phyloP scores from a whole-genome alignment of 1,140 invertebrate species.

The Cydia fagiglandana region DNA sequence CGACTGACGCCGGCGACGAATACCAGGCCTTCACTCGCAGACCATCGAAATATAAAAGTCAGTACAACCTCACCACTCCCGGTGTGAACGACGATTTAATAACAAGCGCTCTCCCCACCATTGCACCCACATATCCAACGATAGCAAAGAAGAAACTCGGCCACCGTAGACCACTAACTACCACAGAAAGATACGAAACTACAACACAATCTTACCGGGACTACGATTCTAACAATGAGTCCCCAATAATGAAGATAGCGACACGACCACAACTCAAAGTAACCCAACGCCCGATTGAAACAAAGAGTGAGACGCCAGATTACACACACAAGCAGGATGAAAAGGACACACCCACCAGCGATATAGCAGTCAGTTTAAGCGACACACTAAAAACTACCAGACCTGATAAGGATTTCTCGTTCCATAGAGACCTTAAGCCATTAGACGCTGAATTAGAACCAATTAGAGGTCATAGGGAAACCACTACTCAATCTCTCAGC shows the following conservation, averaged over 20 bases:
- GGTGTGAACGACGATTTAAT: constrained; percentile 71
- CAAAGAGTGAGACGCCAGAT: constrained; percentile 65
- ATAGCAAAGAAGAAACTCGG: constrained; percentile 68
- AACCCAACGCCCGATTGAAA: constrained; percentile 50
- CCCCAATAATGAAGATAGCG: constrained; percentile 77
- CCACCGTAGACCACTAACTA: constrained; percentile 57
- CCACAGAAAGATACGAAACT: constrained; percentile 61
- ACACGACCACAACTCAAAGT: constrained; percentile 57
- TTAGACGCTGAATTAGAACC: constrained; percentile 60
- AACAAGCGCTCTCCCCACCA: constrained; percentile 74
- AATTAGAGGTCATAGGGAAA: constrained; percentile 41
- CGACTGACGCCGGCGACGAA: constrained; percentile 60
- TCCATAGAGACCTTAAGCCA: constrained; percentile 68
- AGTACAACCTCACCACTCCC: constrained; percentile 64
- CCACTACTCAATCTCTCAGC: constrained; percentile 52
- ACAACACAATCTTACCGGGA: constrained; percentile 54
- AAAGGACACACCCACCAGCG: constrained; percentile 78
- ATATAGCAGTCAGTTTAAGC: constrained; percentile 65
- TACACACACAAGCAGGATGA: constrained; percentile 78
- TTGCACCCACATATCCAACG: constrained; percentile 69
- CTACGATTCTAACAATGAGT: constrained; percentile 63
- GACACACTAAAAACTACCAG: constrained; percentile 57
- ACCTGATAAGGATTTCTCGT: constrained; percentile 61
- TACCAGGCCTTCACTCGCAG: constrained; percentile 64
- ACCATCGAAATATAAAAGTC: constrained; percentile 50